Base-by-base conservation (phyloP, 1,140 invertebrate genomes). In the Zaprionus lachaisei region DNA sequence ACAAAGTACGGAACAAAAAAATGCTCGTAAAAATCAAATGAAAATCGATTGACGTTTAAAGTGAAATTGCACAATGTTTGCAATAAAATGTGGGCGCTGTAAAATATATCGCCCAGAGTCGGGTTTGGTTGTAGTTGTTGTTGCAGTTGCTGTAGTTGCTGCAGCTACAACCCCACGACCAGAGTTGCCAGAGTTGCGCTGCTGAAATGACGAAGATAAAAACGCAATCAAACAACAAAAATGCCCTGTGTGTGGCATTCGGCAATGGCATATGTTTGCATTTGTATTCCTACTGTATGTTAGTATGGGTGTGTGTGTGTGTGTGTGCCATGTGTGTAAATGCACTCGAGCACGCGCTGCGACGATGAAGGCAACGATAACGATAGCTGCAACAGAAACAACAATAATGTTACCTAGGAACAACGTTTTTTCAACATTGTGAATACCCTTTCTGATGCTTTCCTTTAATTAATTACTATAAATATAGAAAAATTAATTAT, bases 221-320 rank as follows among this genome's bases (percentile, higher is more conserved):
- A 87, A 89, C 84, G 84, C 79, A 87, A 87, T 87, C 84, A 87
- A 89, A 89, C 84, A 87, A 78, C 83, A 87, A 87, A 89, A 87
- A 86, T 77, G 67, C 61, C 22, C 68, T 75, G 60, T 49, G 28
- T 62, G 37, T 64, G 68, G 58, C 65, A 69, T 61, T 74, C 71
- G 44, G 76, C 79, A 81, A 58, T 79, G 77, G 56, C 83, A 86
- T 80, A 68, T 87, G 84, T 81, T 83, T 83, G 70, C 80, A 65
- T 86, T 77, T 73, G 71, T 83, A 65, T 86, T 76, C 72, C 66
- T 78, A 55, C 41, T 74, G 24, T 61, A 7, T 28, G 28, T 28
- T 28, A 7, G 28, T 28, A 6, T 28, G 28, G 28, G 28, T 28
- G 31, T 54, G 20, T 69, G 47, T 44, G n/a, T n/a, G n/a, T n/a